Evolutionary conservation across 2,797 vertebrate species (phyloP).

Genomic region (Characodon lateralis): DNA sequence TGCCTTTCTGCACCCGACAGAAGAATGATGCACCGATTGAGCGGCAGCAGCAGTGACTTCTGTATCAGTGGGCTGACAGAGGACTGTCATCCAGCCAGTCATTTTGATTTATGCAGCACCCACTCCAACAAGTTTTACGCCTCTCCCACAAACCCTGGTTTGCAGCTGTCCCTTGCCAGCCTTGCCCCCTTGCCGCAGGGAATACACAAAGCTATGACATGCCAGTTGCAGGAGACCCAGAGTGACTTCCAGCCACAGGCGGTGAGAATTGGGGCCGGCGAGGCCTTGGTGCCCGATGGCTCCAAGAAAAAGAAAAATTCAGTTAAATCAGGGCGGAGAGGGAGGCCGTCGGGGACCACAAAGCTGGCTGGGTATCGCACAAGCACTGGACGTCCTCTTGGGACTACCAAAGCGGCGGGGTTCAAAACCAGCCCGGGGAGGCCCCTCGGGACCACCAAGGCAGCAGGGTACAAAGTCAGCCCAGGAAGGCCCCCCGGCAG

Average conservation of each 20-base stretch:
- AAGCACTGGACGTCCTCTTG: slow-evolving; percentile 96
- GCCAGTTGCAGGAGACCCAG: slow-evolving; percentile 89
- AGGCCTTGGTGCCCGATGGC: slow-evolving; percentile 84
- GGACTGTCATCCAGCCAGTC: slow-evolving; percentile 89
- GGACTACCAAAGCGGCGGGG: slow-evolving; percentile 97
- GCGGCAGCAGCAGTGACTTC: slow-evolving; percentile 89
- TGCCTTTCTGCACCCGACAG: slow-evolving; percentile 70
- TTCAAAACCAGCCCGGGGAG: slow-evolving; percentile 99
- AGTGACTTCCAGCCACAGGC: slow-evolving; percentile 89
- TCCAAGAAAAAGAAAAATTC: slow-evolving; percentile 97
- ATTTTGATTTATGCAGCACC: slow-evolving; percentile 92
- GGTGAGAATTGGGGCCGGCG: slow-evolving; percentile 84
- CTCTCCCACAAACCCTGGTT: slow-evolving; percentile 70
- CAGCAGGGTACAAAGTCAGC: slow-evolving; percentile 98
- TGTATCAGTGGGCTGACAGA: slow-evolving; percentile 90
- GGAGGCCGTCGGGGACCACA: slow-evolving; percentile 96
- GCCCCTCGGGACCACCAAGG: slow-evolving; percentile 98
- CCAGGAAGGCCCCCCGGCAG: slow-evolving; percentile 97
- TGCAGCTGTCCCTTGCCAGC: slow-evolving; percentile 79
- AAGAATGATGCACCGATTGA: slow-evolving; percentile 98
- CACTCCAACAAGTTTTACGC: slow-evolving; percentile 93
- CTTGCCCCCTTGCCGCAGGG: slow-evolving; percentile 81
- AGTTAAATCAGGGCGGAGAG: slow-evolving; percentile 92
- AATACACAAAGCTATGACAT: slow-evolving; percentile 91
- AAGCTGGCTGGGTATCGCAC: slow-evolving; percentile 98